Evolutionary conservation across 2,888 invertebrate species (phyloP), one percentile per base, ranked within the genome.

Genomic region (Osedax fenrisi): DNA sequence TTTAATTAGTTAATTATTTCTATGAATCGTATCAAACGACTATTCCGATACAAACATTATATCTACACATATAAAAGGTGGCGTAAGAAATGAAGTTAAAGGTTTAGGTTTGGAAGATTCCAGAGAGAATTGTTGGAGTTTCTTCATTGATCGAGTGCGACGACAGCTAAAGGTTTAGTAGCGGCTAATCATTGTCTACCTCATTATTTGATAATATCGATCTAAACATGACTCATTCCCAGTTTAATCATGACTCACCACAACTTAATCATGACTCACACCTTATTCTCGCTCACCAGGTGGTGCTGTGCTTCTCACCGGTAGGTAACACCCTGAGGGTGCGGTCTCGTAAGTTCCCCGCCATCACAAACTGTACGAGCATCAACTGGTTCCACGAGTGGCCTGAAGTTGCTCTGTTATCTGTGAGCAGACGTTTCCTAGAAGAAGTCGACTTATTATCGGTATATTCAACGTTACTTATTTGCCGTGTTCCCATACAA

Each of bases 321-420:
- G 95, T 96, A 66, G 96, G 96, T 13, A 92, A 92, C 17, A 94
- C 94, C 1, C 87, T 96, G 21, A 80, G 96, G 80, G 91, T 95
- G 27, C 88, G 95, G 78, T 91, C 94, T 25, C 88, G 96, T 79
- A 95, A 95, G 86, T 96, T 96, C 84, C 96, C 96, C 0, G 94
- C 95, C 5, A 89, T 96, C 77, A 92, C 93, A 78, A 96, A 94
- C 85, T 92, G 93, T 81, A 94, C 95, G 3, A 90, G 91, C 73
- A 94, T 95, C 78, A 94, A 96, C 84, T 96, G 96, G 95, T 96
- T 96, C 86, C 95, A 96, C 83, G 95, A 95, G 84, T 96, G 96
- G 96, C 95, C 96, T 1, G 92, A 94, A 86, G 94, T 95, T 85
- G 96, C 96, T 74, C 87, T 96, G 75, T 90, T 94, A 76, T 94